A percentile compares a stretch with the other conserved stretches of the same genome.
phyloP scores from a whole-genome alignment of 1,140 invertebrate species.

The Wiebesia pumilae region DNA sequence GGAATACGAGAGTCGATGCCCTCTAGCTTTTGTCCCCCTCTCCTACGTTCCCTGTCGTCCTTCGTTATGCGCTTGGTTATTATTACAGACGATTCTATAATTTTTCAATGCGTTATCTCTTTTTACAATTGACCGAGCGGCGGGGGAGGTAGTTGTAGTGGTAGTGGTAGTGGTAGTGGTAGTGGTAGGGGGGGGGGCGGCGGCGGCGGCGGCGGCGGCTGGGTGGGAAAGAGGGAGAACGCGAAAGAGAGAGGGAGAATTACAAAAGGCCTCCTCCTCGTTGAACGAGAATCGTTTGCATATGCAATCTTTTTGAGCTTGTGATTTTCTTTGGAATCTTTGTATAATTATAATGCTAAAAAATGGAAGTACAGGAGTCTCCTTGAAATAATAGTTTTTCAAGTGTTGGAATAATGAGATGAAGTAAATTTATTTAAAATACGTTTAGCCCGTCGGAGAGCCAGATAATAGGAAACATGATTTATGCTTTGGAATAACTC shows the following conservation, averaged over 20 bases:
- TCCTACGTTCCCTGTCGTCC: not conserved
- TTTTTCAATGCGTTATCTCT: slow-evolving; percentile 40
- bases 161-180: too few relatives aligned
- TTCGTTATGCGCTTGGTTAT: not conserved
- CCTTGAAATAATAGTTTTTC: slow-evolving; percentile 16
- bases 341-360: slow-evolving; percentile 6
- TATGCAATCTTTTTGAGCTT: slow-evolving; percentile 3
- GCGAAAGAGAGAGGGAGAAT: not conserved
- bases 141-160: too few relatives aligned
- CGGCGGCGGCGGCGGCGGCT: not conserved
- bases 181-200: too few relatives aligned
- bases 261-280: not conserved
- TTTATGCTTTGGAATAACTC: slow-evolving; percentile 1
- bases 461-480: slow-evolving; percentile 21
- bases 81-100: slow-evolving; percentile 40
- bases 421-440: slow-evolving; percentile 26
- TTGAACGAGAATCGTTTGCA: not conserved
- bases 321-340: slow-evolving; percentile 12
- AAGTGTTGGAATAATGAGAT: not conserved
- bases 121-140: not conserved
- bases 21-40: slow-evolving; percentile 10
- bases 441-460: not conserved
- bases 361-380: not conserved
- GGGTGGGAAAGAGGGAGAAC: too few relatives aligned
- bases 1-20: slow-evolving; percentile 57